Conservation (phyloP, 2,888 invertebrate genomes). For the Lithophane semibrunnea region DNA sequence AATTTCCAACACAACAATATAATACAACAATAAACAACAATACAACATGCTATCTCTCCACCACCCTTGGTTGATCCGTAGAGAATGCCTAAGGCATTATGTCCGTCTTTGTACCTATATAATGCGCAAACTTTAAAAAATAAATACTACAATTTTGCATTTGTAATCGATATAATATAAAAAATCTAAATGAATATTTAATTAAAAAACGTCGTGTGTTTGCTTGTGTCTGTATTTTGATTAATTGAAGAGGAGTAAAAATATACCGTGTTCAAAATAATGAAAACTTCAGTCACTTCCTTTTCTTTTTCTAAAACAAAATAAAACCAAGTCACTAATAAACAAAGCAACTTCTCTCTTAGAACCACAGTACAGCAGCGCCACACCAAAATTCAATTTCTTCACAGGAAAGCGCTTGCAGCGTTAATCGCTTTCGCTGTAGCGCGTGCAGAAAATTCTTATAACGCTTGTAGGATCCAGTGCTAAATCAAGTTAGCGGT, state of each 20-base stretch:
- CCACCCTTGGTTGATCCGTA: background rate
- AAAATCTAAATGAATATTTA: background rate
- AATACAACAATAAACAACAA: too few species aligned
- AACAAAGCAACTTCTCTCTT: slow-evolving; percentile 49
- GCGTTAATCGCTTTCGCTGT: slow-evolving; percentile 64
- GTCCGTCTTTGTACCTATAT: background rate
- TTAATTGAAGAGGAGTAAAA: background rate
- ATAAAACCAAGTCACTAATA: slow-evolving; percentile 46
- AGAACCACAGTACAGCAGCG: slow-evolving; percentile 40
- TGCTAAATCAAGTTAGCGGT: slow-evolving; percentile 68
- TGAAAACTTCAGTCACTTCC: slow-evolving; percentile 8
- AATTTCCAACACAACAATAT: background rate
- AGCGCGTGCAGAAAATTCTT: slow-evolving; percentile 63
- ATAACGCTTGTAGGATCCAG: slow-evolving; percentile 63
- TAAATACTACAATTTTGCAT: background rate
- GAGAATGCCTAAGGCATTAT: background rate
- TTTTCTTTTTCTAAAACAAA: slow-evolving; percentile 28
- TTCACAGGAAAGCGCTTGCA: slow-evolving; percentile 55
- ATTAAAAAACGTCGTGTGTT: background rate
- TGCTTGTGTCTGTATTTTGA: background rate
- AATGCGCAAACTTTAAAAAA: background rate
- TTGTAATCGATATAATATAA: background rate
- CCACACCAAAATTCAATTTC: slow-evolving; percentile 61
- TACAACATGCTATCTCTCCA: background rate
- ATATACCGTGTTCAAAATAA: background rate